Evolutionary conservation across 2,113 vertebrate species (phyloP), one percentile per base, ranked within the genome.

Genomic region (Toxotes chatareus): DNA sequence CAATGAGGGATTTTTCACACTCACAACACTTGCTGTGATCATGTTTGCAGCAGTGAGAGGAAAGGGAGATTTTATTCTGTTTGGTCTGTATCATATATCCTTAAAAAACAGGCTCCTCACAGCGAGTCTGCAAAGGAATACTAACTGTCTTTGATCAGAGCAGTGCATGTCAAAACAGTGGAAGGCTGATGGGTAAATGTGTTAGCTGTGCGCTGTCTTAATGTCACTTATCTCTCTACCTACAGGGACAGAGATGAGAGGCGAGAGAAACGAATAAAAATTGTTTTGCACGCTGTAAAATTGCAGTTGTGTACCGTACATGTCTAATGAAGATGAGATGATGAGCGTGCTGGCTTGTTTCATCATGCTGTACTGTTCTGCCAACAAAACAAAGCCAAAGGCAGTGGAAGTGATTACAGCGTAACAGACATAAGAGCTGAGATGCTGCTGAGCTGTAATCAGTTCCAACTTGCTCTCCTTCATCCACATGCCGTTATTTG

Each of bases 401-500:
- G 76, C 59, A 73, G 46, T 31, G 36, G 19, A 10, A 51, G n/a
- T 69, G 55, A 65, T 61, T 74, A 40, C 17, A 76, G 67, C 56
- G 2, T 1, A 40, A 71, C 69, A 83, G 11, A 12, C 40, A 44
- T 12, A n/a, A 55, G 61, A 64, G 42, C 27, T 12, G 60, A 74
- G 46, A 77, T 36, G 32, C 66, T 51, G 72, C 65, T 67, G 64
- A 82, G 73, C 81, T 23, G 49, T 51, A 62, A 86, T 88, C 71
- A 36, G 61, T 64, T 46, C 77, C 73, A 81, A 38, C 79, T 67
- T 63, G 73, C 72, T 61, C 21, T 11, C n/a, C 74, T 71, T 73
- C 71, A 63, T 76, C 57, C 17, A n/a, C 78, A 59, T 23, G 53
- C 79, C 27, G 36, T 55, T 78, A 53, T 81, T 74, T 85, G 60